Evolutionary conservation across 30 jellyfish, hydroid and myxozoan species (phyloP).

Genomic region (Turritopsis dohrnii): DNA sequence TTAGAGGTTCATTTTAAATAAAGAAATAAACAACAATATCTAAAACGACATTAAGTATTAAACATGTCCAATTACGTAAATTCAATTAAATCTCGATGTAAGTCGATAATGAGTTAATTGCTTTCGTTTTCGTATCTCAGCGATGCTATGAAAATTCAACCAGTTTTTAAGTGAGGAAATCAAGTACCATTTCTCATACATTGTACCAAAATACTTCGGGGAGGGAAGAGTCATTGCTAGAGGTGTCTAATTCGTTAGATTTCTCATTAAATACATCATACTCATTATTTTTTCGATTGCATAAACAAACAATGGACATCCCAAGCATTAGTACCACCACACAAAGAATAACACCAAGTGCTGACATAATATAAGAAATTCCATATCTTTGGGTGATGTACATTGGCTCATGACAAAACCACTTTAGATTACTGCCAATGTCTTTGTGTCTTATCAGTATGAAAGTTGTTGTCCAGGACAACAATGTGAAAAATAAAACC

Average conservation of each 20-base stretch:
- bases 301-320: background rate
- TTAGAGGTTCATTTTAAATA: too few species aligned
- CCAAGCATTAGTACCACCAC: background rate
- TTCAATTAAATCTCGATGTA: background rate
- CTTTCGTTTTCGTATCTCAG: background rate
- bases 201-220: background rate
- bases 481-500: background rate
- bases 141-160: background rate
- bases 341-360: background rate
- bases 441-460: background rate
- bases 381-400: background rate
- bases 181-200: background rate
- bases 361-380: background rate
- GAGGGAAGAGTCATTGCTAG: background rate
- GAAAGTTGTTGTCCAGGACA: background rate
- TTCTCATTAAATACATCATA: background rate
- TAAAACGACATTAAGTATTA: too few species aligned
- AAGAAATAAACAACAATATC: too few species aligned
- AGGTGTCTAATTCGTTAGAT: background rate
- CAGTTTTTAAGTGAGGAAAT: background rate
- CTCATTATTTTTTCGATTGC: background rate
- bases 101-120: background rate
- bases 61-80: too few species aligned
- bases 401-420: background rate
- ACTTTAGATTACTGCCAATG: background rate